Evolutionary conservation across 2,888 invertebrate species (phyloP).

Genomic region (Galeopsomyia nigrocyanea): DNA sequence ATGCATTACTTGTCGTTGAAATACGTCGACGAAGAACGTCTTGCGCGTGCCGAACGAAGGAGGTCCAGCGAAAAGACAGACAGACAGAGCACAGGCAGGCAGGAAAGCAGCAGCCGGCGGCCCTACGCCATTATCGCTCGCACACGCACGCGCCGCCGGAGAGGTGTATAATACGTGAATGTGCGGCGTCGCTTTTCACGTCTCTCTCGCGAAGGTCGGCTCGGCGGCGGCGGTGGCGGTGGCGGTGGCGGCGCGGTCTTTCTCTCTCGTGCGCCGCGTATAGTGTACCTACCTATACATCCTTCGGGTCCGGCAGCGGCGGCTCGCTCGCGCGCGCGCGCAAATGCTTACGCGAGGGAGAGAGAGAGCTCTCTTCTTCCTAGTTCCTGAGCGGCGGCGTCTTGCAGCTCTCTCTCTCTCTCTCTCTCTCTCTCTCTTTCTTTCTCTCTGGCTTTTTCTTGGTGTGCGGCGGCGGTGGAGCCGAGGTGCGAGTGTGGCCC

Average conservation of each 20-base stretch:
- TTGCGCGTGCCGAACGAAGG: too few species aligned
- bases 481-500: conserved; percentile 63
- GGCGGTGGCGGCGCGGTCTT: neutral
- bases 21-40: too few species aligned
- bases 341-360: too few species aligned
- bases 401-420: neutral
- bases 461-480: conserved; percentile 55
- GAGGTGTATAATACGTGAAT: too few species aligned
- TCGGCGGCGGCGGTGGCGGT: conserved; percentile 4
- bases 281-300: too few species aligned
- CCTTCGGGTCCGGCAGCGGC: too few species aligned
- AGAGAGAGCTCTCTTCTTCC: conserved; percentile 19
- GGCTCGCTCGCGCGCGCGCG: too few species aligned
- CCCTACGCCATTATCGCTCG: conserved; percentile 41
- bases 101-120: conserved; percentile 8
- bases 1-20: too few species aligned
- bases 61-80: neutral
- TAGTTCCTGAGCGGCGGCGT: conserved; percentile 34
- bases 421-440: neutral
- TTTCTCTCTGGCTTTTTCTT: neutral
- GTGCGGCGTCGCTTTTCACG: conserved; percentile 41
- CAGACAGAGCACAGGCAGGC: neutral
- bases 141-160: conserved; percentile 41
- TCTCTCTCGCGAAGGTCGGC: conserved; percentile 17
- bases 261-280: neutral